A percentile compares a stretch with the other conserved stretches of the same genome.
Conservation (phyloP, 2,113 vertebrate genomes). For the Sapajus apella region DNA sequence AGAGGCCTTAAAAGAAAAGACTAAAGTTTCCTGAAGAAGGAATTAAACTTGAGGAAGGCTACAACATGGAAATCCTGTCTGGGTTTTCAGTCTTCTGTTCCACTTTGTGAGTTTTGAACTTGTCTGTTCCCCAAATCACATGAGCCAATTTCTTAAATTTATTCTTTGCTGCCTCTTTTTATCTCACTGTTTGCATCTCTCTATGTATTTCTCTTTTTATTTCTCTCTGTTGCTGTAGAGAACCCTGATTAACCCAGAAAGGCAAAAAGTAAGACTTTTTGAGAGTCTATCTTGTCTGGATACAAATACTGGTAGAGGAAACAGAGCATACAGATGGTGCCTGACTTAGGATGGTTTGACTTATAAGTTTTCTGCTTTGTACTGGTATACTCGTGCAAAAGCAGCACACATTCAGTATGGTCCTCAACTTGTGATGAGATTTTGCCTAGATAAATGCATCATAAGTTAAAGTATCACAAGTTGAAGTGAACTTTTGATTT, state of each 20-base stretch:
- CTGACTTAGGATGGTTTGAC: not conserved
- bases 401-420: not conserved
- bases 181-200: not conserved
- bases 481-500: not conserved
- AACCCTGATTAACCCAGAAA: not conserved
- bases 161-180: not conserved
- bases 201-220: not conserved
- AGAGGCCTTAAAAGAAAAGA: not conserved
- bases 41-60: not conserved
- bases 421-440: not conserved
- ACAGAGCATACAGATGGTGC: not conserved
- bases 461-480: not conserved
- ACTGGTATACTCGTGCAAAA: not conserved
- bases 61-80: not conserved
- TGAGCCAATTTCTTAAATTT: not conserved
- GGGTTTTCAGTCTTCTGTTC: not conserved
- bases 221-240: not conserved
- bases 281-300: not conserved
- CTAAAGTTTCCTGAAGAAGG: not conserved
- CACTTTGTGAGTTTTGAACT: not conserved
- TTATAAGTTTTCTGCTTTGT: not conserved
- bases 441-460: not conserved
- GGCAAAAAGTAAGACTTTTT: not conserved
- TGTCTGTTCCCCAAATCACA: not conserved
- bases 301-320: accelerated